phyloP scores from a whole-genome alignment of 2,888 invertebrate genomes.

The Holacanthella duospinosa region DNA sequence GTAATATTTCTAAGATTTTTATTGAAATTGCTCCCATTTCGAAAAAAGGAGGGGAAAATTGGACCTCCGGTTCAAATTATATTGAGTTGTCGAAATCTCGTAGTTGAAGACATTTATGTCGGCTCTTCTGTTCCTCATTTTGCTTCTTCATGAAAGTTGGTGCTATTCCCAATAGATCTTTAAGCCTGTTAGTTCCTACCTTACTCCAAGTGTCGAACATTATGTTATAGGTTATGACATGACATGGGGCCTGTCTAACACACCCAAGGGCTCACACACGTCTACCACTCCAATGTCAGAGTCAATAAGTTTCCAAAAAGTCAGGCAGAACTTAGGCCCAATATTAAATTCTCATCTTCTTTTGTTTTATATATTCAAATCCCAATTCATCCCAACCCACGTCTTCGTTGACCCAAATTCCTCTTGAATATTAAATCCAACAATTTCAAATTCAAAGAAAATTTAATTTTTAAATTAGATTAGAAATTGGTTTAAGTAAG shows the following conservation, averaged over 20 bases:
- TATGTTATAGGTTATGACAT: neutral
- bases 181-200: neutral
- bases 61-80: constrained; percentile 1
- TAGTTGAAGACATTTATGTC: neutral
- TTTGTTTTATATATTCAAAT: no score
- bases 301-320: no score
- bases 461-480: no score
- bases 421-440: no score
- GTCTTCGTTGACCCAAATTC: no score
- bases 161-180: neutral
- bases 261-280: neutral
- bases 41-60: neutral
- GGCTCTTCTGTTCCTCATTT: neutral
- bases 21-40: constrained; percentile 5
- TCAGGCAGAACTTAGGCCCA: no score
- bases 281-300: no score
- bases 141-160: neutral
- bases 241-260: neutral
- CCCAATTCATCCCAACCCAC: no score
- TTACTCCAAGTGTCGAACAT: neutral
- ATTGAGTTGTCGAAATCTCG: neutral
- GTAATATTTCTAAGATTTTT: constrained; percentile 4
- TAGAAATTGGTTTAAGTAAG: no score
- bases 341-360: no score
- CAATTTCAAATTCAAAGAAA: no score